phyloP scores from a whole-genome alignment of 2,888 invertebrate species.

The Antheraea yamamai region DNA sequence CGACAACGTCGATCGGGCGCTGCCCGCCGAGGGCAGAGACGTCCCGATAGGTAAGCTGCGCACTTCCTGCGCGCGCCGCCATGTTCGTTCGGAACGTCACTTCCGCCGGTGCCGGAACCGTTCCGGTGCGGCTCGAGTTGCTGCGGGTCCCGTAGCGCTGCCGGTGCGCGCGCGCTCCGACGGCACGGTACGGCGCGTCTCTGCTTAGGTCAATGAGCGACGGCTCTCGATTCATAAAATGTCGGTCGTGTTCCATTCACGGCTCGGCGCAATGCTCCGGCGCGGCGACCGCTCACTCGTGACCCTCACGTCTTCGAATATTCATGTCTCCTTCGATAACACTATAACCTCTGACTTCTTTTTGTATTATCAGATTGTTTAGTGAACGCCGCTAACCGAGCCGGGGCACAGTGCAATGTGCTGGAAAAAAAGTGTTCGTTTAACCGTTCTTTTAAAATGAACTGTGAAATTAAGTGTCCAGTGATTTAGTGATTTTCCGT shows the following conservation, averaged over 20 bases:
- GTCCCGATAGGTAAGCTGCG: constrained; percentile 81
- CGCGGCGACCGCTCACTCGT: constrained; percentile 78
- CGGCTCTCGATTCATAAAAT: constrained; percentile 80
- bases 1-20: constrained; percentile 40
- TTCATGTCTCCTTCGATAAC: constrained; percentile 81
- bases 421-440: constrained; percentile 72
- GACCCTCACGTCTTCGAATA: constrained; percentile 81
- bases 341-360: constrained; percentile 80
- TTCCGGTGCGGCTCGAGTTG: constrained; percentile 45
- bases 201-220: constrained; percentile 71
- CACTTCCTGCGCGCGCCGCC: constrained; percentile 82
- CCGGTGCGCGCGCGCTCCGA: constrained; percentile 51
- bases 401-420: constrained; percentile 74
- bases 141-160: constrained; percentile 56
- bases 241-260: constrained; percentile 79
- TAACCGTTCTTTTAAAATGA: constrained; percentile 53
- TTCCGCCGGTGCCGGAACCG: constrained; percentile 73
- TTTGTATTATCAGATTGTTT: constrained; percentile 78
- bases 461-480: constrained; percentile 74
- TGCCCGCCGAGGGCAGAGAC: constrained; percentile 63
- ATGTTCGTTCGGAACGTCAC: constrained; percentile 78
- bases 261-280: constrained; percentile 73
- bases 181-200: constrained; percentile 38
- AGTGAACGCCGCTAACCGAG: constrained; percentile 68
- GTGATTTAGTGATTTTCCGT: constrained; percentile 71